These are phyloP conservation scores for Prorops nasuta DNA, from an alignment of 1,140 invertebrate species.

Conservation along the genomic window DNA sequence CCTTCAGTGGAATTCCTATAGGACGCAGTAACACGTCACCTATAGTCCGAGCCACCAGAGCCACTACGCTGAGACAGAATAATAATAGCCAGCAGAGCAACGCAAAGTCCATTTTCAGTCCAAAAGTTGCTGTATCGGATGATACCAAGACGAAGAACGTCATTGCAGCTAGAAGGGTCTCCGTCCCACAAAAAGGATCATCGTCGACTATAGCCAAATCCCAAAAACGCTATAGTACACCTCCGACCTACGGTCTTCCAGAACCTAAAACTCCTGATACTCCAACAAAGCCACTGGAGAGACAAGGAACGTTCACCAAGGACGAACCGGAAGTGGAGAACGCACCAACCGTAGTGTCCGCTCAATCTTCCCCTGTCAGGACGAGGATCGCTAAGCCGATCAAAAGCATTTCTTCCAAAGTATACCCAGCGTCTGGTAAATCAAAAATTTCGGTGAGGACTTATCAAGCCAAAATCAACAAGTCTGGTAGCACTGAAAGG, in stretches of 20 bases:
- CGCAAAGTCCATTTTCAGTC: slow-evolving; percentile 28
- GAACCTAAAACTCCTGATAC: slow-evolving; percentile 6
- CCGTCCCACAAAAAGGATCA: slow-evolving; percentile 39
- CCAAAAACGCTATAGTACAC: slow-evolving; percentile 41
- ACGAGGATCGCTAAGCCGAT: slow-evolving; percentile 44
- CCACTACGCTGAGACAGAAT: slow-evolving; percentile 44
- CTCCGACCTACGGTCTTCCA: slow-evolving; percentile 28
- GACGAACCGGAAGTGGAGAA: slow-evolving; percentile 64
- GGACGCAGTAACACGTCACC: slow-evolving; percentile 50
- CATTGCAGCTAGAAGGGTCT: slow-evolving; percentile 29
- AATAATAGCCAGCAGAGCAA: slow-evolving; percentile 25
- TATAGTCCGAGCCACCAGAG: slow-evolving; percentile 44
- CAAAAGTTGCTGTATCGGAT: slow-evolving; percentile 19
- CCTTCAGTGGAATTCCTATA: slow-evolving; percentile 38
- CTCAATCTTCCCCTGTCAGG: slow-evolving; percentile 38
- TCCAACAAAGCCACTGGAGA: slow-evolving; percentile 59
- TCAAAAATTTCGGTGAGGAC: slow-evolving; percentile 31
- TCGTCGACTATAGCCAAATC: slow-evolving; percentile 29
- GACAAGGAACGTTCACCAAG: slow-evolving; percentile 87
- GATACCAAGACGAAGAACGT: slow-evolving; percentile 14
- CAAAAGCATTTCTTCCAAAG: slow-evolving; percentile 23
- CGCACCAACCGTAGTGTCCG: slow-evolving; percentile 40
- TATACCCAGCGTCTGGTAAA: slow-evolving; percentile 22
- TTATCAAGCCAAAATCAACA: slow-evolving; percentile 40
- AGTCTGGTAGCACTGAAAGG: slow-evolving; percentile 41